These are phyloP conservation scores for Steatornis caripensis DNA, from an alignment of 2,113 vertebrate genomes.

Conservation along the genomic window DNA sequence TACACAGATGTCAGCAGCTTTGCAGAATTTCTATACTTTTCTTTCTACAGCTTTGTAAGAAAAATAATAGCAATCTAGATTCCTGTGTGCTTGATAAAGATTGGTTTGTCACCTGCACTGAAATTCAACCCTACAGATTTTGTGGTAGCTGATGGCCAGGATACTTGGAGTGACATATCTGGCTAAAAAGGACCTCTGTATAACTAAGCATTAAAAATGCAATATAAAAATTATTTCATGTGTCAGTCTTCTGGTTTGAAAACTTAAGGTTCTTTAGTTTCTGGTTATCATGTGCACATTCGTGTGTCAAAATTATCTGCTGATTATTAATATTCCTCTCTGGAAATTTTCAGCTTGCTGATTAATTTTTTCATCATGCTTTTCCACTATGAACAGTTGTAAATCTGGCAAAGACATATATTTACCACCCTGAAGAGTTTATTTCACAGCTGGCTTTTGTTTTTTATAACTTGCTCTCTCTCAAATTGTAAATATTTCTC, in stretches of 20 bases:
- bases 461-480: background rate
- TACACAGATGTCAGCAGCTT: background rate
- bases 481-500: background rate
- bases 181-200: background rate
- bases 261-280: background rate
- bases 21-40: background rate
- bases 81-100: background rate
- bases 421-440: background rate
- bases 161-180: background rate
- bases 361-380: background rate
- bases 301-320: background rate
- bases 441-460: background rate
- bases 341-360: background rate
- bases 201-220: background rate
- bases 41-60: background rate
- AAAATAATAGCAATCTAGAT: background rate
- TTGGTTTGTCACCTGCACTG: background rate
- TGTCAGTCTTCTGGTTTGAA: background rate
- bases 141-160: background rate
- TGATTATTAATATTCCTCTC: background rate
- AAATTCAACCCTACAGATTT: background rate
- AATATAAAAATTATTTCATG: background rate
- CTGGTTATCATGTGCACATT: background rate
- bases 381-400: background rate
- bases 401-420: background rate